Conservation (phyloP, 2,797 vertebrate species). For the Muscicapa comitata region DNA sequence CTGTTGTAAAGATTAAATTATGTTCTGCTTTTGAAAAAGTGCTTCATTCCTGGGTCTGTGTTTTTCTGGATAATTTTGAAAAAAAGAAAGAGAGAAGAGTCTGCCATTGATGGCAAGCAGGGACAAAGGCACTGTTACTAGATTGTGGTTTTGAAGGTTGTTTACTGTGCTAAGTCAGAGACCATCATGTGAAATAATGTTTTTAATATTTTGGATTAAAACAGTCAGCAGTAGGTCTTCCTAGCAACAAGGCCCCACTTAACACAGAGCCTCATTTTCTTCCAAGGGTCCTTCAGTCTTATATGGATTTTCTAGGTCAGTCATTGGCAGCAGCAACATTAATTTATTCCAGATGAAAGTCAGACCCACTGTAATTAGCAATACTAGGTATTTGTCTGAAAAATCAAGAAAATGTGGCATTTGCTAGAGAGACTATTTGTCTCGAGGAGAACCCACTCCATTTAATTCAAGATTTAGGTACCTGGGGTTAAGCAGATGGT, state of each 20-base stretch:
- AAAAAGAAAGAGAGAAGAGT: not conserved
- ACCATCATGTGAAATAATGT: constrained; percentile 54
- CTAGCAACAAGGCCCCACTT: not conserved
- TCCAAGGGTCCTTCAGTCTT: not conserved
- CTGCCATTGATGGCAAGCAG: not conserved
- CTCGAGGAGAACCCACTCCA: not conserved
- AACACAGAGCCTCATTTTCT: not conserved
- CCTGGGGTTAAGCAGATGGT: not conserved
- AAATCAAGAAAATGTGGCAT: not conserved
- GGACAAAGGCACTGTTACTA: constrained; percentile 16
- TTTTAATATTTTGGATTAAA: constrained; percentile 23
- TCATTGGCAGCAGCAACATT: not conserved
- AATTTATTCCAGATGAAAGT: constrained; percentile 40
- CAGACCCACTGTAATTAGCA: not conserved
- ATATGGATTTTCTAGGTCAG: not conserved
- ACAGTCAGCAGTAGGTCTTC: not conserved
- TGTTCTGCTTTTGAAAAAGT: not conserved
- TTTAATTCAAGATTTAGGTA: not conserved
- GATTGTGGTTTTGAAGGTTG: constrained; percentile 53
- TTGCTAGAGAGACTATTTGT: not conserved
- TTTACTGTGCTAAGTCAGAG: constrained; percentile 49
- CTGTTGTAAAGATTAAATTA: not conserved
- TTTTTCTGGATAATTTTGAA: constrained; percentile 17
- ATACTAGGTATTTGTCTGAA: not conserved
- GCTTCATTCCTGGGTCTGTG: not conserved